phyloP scores from a whole-genome alignment of 2,888 invertebrate species.

The Tyria jacobaeae region DNA sequence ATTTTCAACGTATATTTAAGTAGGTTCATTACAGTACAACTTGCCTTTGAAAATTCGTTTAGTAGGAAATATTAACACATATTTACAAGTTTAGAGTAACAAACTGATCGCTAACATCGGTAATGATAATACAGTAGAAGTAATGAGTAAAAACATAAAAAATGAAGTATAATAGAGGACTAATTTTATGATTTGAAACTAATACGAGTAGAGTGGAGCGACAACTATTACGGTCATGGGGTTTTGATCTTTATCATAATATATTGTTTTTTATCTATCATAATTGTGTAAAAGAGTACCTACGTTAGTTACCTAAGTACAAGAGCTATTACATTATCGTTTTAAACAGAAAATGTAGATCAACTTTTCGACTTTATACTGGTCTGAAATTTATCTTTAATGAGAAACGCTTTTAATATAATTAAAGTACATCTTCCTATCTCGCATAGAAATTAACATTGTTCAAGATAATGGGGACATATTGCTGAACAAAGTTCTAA shows the following conservation, averaged over 20 bases:
- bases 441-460: slow-evolving; percentile 29
- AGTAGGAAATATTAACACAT: too few relatives aligned
- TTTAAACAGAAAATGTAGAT: not conserved
- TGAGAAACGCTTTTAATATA: slow-evolving; percentile 18
- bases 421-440: slow-evolving; percentile 30
- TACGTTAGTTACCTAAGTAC: not conserved
- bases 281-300: not conserved
- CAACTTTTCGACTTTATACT: not conserved
- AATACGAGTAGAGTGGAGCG: too few relatives aligned
- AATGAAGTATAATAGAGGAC: too few relatives aligned
- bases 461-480: slow-evolving; percentile 34
- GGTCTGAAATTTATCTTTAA: not conserved
- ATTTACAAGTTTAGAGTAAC: too few relatives aligned
- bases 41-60: too few relatives aligned
- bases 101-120: too few relatives aligned
- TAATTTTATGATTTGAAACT: too few relatives aligned
- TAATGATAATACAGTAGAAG: too few relatives aligned
- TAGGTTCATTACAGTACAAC: not conserved
- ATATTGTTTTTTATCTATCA: too few relatives aligned
- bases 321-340: not conserved
- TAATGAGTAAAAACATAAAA: too few relatives aligned
- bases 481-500: slow-evolving; percentile 41
- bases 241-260: too few relatives aligned
- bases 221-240: too few relatives aligned
- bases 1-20: slow-evolving; percentile 2